phyloP scores from a whole-genome alignment of 2,888 invertebrate species.

The Pseudococcus longispinus region DNA sequence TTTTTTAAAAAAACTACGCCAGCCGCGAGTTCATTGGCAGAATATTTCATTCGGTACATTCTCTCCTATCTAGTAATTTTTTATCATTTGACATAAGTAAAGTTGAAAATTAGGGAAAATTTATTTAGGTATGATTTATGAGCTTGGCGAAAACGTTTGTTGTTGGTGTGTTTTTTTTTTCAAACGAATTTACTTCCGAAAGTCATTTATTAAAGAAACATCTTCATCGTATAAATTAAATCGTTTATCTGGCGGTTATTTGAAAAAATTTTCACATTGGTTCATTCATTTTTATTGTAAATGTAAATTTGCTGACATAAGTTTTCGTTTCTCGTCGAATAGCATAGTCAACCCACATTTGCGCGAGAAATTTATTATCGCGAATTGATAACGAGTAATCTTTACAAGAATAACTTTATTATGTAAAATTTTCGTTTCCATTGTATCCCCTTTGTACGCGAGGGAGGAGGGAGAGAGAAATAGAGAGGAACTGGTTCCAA shows the following conservation, averaged over 20 bases:
- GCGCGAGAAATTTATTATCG: neutral
- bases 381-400: neutral
- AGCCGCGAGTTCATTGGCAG: conserved; percentile 7
- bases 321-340: neutral
- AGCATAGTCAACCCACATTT: neutral
- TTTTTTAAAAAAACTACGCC: neutral
- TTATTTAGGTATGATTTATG: conserved; percentile 14
- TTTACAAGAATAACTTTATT: neutral
- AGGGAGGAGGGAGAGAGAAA: neutral
- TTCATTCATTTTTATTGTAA: neutral
- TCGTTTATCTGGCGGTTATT: neutral
- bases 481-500: neutral
- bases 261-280: neutral
- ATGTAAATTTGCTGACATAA: neutral
- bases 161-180: neutral
- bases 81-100: conserved; percentile 11
- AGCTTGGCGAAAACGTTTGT: neutral
- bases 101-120: conserved; percentile 33
- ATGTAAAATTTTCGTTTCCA: neutral
- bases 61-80: conserved; percentile 22
- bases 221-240: conserved; percentile 28
- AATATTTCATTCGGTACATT: conserved; percentile 1
- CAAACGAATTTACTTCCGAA: conserved; percentile 6
- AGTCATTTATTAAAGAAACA: conserved; percentile 23
- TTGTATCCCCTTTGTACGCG: neutral